A percentile compares a stretch with the other conserved stretches of the same genome.
Conservation (phyloP, 2,888 invertebrate species). For the Apotomis betuletana region DNA sequence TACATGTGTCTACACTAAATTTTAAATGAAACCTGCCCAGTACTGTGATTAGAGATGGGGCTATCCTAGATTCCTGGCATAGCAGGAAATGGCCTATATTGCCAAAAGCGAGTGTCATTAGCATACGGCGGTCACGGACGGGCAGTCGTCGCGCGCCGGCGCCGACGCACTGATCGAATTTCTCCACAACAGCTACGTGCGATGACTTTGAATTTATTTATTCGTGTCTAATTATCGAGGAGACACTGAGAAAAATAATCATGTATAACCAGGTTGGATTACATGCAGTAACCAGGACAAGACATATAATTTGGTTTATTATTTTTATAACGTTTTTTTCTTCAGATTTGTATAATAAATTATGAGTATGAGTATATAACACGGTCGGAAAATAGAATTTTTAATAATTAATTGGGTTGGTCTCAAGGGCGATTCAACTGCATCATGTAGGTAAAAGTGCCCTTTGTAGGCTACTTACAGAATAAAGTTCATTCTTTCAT, state of each 20-base stretch:
- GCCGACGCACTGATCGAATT: slow-evolving; percentile 50
- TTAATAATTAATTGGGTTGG: too few species aligned
- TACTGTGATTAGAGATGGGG: slow-evolving; percentile 43
- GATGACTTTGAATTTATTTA: slow-evolving; percentile 48
- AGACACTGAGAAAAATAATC: background rate
- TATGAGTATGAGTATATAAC: too few species aligned
- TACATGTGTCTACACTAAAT: background rate
- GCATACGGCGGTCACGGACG: slow-evolving; percentile 67
- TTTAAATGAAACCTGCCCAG: background rate
- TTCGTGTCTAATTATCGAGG: slow-evolving; percentile 12
- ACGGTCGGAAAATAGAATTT: too few species aligned
- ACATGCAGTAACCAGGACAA: too few species aligned
- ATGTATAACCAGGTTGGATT: too few species aligned
- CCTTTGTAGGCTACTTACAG: too few species aligned
- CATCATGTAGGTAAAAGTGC: too few species aligned
- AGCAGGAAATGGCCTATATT: slow-evolving; percentile 71
- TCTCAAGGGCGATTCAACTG: too few species aligned
- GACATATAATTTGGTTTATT: too few species aligned
- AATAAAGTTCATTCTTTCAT: too few species aligned
- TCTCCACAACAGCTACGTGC: slow-evolving; percentile 65
- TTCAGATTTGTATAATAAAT: too few species aligned
- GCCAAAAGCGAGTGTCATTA: slow-evolving; percentile 64
- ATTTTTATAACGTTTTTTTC: too few species aligned
- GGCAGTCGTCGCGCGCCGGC: slow-evolving; percentile 45
- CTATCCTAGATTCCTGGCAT: slow-evolving; percentile 60